phyloP scores from a whole-genome alignment of 2,797 vertebrate species.

The Smutsia gigantea region DNA sequence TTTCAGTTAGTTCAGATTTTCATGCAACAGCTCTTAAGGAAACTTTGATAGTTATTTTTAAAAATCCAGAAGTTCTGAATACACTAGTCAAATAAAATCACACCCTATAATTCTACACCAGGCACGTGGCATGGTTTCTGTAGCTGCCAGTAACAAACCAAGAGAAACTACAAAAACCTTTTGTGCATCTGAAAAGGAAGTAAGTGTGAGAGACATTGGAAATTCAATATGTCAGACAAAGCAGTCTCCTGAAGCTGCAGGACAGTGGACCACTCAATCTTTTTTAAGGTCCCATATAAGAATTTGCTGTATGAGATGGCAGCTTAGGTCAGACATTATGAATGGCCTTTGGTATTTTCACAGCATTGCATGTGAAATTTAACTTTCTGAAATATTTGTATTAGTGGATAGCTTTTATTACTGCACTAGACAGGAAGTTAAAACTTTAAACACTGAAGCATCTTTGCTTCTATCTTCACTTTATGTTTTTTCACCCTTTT shows the following conservation, averaged over 20 bases:
- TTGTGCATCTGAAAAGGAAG: conserved; percentile 72
- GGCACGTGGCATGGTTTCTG: neutral
- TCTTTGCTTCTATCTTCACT: neutral
- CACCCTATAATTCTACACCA: neutral
- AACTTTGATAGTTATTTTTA: neutral
- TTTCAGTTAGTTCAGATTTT: neutral
- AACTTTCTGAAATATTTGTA: neutral
- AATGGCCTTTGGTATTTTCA: conserved; percentile 75
- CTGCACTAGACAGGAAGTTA: neutral
- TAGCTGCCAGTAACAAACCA: conserved; percentile 22
- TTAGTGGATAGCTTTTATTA: conserved; percentile 8
- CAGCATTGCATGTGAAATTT: conserved; percentile 28
- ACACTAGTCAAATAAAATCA: conserved; percentile 22
- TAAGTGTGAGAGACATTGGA: conserved; percentile 69
- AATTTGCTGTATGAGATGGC: conserved; percentile 45
- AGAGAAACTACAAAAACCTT: conserved; percentile 73
- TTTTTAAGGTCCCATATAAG: conserved; percentile 48
- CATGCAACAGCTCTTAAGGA: neutral
- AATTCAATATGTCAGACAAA: conserved; percentile 38
- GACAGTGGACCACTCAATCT: conserved; percentile 52
- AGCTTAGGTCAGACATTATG: conserved; percentile 71
- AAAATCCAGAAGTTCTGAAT: conserved; percentile 37
- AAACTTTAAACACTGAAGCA: neutral
- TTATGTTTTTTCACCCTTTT: neutral
- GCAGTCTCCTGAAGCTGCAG: neutral